Evolutionary conservation across 2,888 invertebrate species (phyloP), one percentile per base, ranked within the genome.

Genomic region (Koerneria pararmatus): DNA sequence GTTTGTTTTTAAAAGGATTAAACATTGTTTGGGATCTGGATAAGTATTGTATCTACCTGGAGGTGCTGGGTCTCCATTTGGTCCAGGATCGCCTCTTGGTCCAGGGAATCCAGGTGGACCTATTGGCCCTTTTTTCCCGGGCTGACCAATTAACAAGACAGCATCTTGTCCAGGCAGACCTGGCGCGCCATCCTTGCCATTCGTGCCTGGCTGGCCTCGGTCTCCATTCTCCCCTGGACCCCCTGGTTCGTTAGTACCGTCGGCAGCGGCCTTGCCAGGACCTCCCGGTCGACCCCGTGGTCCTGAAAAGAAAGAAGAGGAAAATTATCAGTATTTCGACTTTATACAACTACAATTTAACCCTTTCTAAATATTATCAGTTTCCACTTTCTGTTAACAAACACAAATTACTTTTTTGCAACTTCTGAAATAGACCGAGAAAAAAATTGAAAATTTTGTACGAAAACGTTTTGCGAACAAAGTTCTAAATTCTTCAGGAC

Each of bases 221-320:
- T 46, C 8, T 29, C 67, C 67, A 19, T 32, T n/a, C 0, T 24
- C 53, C 3, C 67, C 67, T 19, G 57, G 32, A 27, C 37, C 29
- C 29, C 67, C 67, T 2, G 67, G 67, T 24, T 67, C 67, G 53
- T 67, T 67, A 24, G 46, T 46, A 31, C 64, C 64, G 56, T 64
- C 64, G 8, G 41, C 24, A 15, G 54, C 64, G 1, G 37, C 31
- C 31, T 56, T 56, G 1, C 64, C 64, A 3, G 31, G 6, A 3
- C 32, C 31, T 19, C 64, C 64, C 2, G 54, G 37, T 19, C 56
- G 54, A 29, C 64, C 64, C 6, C 56, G 54, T 4, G 54, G 49
- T 8, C 64, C 64, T 64, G 37, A 29, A 5, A 56, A 15, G n/a
- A 41, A n/a, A 15, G 11, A 11, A 41, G 46, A n/a, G n/a, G n/a